These are phyloP conservation scores for Aurelia aurita DNA, from an alignment of 30 jellyfish, hydroid and myxozoan species.

Conservation along the genomic window DNA sequence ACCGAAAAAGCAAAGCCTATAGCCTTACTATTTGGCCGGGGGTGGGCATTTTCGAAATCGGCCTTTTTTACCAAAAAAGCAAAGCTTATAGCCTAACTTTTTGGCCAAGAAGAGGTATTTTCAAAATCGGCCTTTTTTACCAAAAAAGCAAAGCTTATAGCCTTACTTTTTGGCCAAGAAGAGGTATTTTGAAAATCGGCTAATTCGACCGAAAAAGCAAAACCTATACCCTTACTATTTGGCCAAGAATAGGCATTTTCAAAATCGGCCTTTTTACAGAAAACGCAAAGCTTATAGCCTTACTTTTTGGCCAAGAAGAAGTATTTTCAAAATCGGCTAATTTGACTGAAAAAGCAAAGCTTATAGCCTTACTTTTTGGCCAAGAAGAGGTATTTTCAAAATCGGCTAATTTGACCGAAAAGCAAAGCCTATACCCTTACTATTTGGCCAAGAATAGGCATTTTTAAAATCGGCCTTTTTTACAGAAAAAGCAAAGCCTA, in stretches of 20 bases:
- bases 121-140: not conserved
- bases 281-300: not conserved
- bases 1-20: not conserved
- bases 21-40: not conserved
- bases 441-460: not conserved
- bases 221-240: not conserved
- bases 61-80: not conserved
- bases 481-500: not conserved
- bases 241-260: not conserved
- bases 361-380: not conserved
- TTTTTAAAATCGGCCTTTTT: not conserved
- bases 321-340: not conserved
- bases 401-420: not conserved
- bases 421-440: not conserved
- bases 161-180: not conserved
- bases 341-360: not conserved
- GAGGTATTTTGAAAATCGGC: not conserved
- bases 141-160: not conserved
- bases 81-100: not conserved
- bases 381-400: not conserved
- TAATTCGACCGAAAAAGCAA: not conserved
- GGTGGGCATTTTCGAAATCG: not conserved
- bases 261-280: not conserved
- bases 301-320: not conserved
- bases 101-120: not conserved